Base-by-base conservation (phyloP, 2,113 vertebrate genomes). In the Procavia capensis region DNA sequence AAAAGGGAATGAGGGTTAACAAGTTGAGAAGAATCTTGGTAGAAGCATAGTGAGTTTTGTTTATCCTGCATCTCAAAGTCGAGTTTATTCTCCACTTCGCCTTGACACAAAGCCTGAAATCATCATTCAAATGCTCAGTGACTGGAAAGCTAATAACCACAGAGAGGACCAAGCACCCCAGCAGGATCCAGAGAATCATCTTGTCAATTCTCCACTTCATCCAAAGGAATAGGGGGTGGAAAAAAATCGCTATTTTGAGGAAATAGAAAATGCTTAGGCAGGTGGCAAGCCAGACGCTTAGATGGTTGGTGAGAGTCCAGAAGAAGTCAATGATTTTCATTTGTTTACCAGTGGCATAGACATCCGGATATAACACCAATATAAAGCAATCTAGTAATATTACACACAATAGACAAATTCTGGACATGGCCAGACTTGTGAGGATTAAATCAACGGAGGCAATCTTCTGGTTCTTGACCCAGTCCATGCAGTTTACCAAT, bases 211-310 rank as follows among this genome's bases (percentile, higher is more conserved):
- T 97, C 90, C 85, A 61, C 82, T 97, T 98, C 80, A 98, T 64
- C 92, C 95, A 97, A 82, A 98, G 94, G 50, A 98, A 97, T 31
- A 97, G 76, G 0, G 92, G 90, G 25, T 98, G 97, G 66, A 66
- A 95, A 68, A 97, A 98, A 72, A 85, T 96, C 3, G 96, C 94
- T 66, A 98, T 97, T 83, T 97, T 98, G 79, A 98, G 63, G 93
- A 97, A 96, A 88, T 97, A 98, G 93, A 97, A 98, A 47, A 95
- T 34, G 57, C 97, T 97, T 59, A 98, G 97, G 36, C 96, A 95
- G n/a, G 97, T 91, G 27, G 95, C 95, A 91, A 97, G 97, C 90
- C 96, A 98, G 50, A 98, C 88, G 22, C 54, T 97, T 47, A 95
- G 74, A 61, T 95, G 93, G 79, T 96, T 94, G 57, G 91, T 88